Percentiles rank a stretch among this genome's conserved stretches.
phyloP scores from a whole-genome alignment of 2,797 vertebrate species.

The Falco columbarius region DNA sequence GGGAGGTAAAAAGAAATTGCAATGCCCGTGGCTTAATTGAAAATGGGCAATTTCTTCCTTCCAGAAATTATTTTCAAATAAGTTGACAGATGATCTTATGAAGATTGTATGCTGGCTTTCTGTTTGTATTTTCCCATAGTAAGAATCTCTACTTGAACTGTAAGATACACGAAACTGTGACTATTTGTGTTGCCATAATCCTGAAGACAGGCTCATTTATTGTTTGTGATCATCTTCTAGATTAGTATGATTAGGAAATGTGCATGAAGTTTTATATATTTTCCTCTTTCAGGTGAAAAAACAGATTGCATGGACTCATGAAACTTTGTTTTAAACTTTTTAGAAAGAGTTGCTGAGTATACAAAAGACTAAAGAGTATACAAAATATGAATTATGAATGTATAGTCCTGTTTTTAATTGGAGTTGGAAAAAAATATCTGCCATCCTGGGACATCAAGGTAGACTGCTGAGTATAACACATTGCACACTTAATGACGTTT shows the following conservation, averaged over 20 bases:
- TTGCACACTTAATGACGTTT: background rate
- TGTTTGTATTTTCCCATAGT: background rate
- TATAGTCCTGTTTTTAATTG: background rate
- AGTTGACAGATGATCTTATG: background rate
- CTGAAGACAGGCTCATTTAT: background rate
- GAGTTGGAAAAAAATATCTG: background rate
- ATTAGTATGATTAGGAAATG: background rate
- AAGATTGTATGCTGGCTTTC: background rate
- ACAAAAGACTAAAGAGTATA: background rate
- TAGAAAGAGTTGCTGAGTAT: background rate
- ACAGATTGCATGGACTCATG: background rate
- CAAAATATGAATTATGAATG: background rate
- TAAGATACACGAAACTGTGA: background rate
- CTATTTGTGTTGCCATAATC: background rate
- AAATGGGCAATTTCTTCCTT: background rate
- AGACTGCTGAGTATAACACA: background rate
- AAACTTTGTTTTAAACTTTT: background rate
- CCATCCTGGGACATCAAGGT: background rate
- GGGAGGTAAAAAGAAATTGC: background rate
- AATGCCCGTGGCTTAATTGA: background rate
- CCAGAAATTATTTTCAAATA: background rate
- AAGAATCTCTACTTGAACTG: background rate
- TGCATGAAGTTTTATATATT: background rate
- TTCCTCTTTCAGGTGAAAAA: background rate
- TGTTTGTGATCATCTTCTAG: background rate